Evolutionary conservation across 2,113 vertebrate species (phyloP).

Genomic region (Leuciscus idus): DNA sequence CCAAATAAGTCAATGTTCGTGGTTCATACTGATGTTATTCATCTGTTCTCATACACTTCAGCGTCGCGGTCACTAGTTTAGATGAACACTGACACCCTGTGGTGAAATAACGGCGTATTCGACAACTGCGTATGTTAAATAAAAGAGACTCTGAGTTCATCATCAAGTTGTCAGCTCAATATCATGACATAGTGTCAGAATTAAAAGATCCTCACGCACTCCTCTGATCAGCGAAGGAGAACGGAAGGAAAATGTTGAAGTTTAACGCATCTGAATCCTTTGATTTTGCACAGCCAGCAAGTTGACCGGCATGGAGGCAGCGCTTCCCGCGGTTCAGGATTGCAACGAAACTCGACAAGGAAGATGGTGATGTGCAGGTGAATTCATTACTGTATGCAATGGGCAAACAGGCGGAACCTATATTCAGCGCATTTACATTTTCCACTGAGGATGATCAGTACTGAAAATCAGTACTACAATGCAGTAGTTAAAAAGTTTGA

Average conservation of each 20-base stretch:
- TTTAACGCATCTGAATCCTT: slow-evolving; percentile 41
- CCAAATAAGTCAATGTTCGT: no score
- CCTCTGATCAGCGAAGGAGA: background rate
- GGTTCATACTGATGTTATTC: no score
- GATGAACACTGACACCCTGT: no score
- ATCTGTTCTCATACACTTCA: no score
- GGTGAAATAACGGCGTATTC: no score
- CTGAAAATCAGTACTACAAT: background rate
- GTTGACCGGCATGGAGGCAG: slow-evolving; percentile 32
- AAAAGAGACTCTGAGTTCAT: background rate
- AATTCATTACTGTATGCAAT: slow-evolving; percentile 45
- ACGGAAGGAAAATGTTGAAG: slow-evolving; percentile 38
- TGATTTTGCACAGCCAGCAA: slow-evolving; percentile 28
- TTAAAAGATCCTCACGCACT: background rate
- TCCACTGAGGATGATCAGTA: background rate
- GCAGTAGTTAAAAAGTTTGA: slow-evolving; percentile 32
- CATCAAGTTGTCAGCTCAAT: background rate
- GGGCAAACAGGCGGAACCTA: slow-evolving; percentile 22
- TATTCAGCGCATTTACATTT: slow-evolving; percentile 25
- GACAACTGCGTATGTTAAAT: no score
- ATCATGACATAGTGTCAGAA: slow-evolving; percentile 43
- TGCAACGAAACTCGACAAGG: slow-evolving; percentile 32
- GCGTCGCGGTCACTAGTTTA: no score
- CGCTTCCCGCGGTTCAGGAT: slow-evolving; percentile 24
- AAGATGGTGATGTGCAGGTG: slow-evolving; percentile 36